Evolutionary conservation across 2,113 vertebrate genomes (phyloP).

Genomic region (Apodemus speciosus): DNA sequence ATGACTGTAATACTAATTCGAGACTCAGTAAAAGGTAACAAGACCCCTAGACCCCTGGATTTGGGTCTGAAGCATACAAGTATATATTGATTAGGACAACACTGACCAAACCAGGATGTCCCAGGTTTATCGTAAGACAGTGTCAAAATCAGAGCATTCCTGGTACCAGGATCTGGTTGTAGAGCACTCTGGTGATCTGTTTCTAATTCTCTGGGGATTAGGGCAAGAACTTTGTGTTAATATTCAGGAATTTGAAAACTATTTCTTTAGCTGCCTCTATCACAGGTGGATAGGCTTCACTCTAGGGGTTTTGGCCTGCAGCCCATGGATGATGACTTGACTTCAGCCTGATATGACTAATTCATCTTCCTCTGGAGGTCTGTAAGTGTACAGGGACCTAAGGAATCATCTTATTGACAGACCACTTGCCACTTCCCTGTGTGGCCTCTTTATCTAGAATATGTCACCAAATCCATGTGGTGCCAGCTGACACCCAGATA

Average conservation of each 20-base stretch:
- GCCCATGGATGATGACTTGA: not conserved
- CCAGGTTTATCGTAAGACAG: not conserved
- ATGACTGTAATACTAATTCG: not conserved
- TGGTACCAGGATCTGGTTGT: not conserved
- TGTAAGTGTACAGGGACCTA: not conserved
- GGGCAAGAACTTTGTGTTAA: not conserved
- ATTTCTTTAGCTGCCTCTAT: too few relatives aligned
- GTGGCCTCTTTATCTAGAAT: not conserved
- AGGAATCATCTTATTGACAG: not conserved
- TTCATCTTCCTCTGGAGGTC: not conserved
- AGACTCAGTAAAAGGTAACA: not conserved
- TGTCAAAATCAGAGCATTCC: not conserved
- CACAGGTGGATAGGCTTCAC: fast-evolving
- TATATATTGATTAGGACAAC: not conserved
- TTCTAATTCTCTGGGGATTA: not conserved
- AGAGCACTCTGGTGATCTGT: not conserved
- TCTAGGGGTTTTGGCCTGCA: not conserved
- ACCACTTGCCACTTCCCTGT: not conserved
- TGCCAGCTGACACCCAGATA: not conserved
- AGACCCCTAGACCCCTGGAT: not conserved
- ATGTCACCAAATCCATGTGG: not conserved
- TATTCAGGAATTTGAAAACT: not conserved
- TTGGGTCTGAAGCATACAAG: not conserved
- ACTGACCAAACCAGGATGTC: not conserved
- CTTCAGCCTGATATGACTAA: not conserved